Evolutionary conservation across 2,797 vertebrate genomes (phyloP).

Genomic region (Propithecus perrieri): DNA sequence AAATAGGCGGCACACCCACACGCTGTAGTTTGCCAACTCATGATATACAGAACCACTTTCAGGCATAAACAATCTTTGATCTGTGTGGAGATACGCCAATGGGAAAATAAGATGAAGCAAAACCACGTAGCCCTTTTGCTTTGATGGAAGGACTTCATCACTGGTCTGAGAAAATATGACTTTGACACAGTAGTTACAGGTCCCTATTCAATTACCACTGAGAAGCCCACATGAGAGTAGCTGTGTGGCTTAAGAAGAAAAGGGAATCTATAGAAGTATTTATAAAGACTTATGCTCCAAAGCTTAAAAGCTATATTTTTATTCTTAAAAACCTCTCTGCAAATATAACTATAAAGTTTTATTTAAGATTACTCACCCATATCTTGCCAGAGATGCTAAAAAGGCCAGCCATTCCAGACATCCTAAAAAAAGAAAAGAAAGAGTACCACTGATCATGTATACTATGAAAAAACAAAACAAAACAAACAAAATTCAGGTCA

Average conservation of each 20-base stretch:
- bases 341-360: not conserved
- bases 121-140: not conserved
- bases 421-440: conserved; percentile 79
- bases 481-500: not conserved
- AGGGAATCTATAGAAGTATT: not conserved
- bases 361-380: conserved; percentile 83
- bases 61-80: not conserved
- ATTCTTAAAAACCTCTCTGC: conserved; percentile 9
- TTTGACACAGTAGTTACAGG: not conserved
- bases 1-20: not conserved
- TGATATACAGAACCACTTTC: not conserved
- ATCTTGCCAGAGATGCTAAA: conserved; percentile 89
- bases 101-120: conserved; percentile 23
- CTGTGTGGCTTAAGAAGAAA: not conserved
- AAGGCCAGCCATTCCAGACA: conserved; percentile 89
- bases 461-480: not conserved
- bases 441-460: not conserved
- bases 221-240: not conserved
- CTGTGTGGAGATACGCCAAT: not conserved
- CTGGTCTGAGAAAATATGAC: not conserved
- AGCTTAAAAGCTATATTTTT: conserved; percentile 14
- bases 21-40: not conserved
- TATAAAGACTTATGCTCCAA: not conserved
- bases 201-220: not conserved
- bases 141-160: not conserved